phyloP scores from a whole-genome alignment of 2,113 vertebrate species.

The Prunella himalayana region DNA sequence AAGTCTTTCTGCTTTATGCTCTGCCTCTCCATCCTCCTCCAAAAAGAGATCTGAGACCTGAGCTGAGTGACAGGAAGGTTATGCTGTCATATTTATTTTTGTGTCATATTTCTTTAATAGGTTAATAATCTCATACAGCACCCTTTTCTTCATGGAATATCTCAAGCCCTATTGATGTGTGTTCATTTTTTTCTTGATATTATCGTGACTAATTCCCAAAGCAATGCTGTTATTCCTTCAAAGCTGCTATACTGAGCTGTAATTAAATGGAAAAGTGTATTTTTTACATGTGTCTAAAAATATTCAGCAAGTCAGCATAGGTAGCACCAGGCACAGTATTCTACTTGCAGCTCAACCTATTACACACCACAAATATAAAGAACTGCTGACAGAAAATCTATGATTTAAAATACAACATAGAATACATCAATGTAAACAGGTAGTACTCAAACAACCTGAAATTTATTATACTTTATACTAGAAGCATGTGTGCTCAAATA shows the following conservation, averaged over 20 bases:
- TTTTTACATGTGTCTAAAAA: not conserved
- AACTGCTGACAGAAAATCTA: constrained; percentile 66
- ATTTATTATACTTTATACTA: constrained; percentile 41
- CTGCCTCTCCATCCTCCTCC: not conserved
- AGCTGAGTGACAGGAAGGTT: not conserved
- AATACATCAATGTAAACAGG: constrained; percentile 48
- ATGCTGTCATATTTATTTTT: not conserved
- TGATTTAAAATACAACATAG: not conserved
- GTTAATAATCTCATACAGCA: not conserved
- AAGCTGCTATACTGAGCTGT: not conserved
- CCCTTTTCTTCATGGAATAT: not conserved
- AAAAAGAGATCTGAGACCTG: not conserved
- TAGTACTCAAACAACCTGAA: constrained; percentile 2
- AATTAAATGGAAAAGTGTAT: not conserved
- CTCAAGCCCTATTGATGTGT: not conserved
- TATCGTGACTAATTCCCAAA: not conserved
- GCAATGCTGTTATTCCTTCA: not conserved
- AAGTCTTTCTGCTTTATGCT: not conserved
- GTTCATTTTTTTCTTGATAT: not conserved
- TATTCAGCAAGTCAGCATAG: not conserved
- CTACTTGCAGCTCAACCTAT: not conserved
- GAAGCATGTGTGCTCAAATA: not conserved
- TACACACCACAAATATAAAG: constrained; percentile 1
- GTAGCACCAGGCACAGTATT: not conserved
- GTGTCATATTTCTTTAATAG: not conserved